These are phyloP conservation scores for Protodeltote pygarga DNA, from an alignment of 2,888 invertebrate genomes.

Conservation along the genomic window DNA sequence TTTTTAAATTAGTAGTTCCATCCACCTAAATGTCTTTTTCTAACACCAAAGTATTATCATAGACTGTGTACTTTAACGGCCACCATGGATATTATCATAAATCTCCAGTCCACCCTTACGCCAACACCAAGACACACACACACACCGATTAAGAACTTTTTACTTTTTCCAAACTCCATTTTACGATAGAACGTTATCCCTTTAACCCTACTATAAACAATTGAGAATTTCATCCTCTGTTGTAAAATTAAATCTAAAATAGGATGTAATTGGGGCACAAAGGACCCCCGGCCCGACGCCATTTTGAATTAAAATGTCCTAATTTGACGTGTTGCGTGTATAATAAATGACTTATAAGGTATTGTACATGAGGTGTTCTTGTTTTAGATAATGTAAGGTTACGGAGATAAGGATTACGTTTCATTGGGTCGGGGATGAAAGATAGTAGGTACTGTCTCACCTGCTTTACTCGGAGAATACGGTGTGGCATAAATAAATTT, in stretches of 20 bases:
- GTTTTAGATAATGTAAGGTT: background rate
- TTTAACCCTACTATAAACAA: constrained; percentile 21
- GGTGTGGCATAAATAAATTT: too few relatives aligned
- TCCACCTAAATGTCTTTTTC: too few relatives aligned
- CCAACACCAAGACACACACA: background rate
- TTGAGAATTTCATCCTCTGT: background rate
- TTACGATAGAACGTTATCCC: background rate
- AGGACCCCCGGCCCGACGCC: constrained; percentile 9
- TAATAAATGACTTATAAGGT: constrained; percentile 32
- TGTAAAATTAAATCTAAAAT: constrained; percentile 28
- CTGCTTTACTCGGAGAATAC: too few relatives aligned
- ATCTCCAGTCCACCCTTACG: too few relatives aligned
- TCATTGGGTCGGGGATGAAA: background rate
- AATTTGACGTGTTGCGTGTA: constrained; percentile 26
- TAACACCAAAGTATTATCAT: too few relatives aligned
- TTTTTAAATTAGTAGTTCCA: too few relatives aligned
- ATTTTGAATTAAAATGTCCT: constrained; percentile 40
- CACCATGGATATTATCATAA: too few relatives aligned
- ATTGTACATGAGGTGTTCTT: background rate
- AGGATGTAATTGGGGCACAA: constrained; percentile 26
- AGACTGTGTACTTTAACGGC: too few relatives aligned
- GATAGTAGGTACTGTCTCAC: too few relatives aligned
- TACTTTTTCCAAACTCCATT: constrained; percentile 3
- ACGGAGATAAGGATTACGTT: background rate
- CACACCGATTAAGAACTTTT: background rate